Evolutionary conservation across 1,140 invertebrate genomes (phyloP).

Genomic region (Macrosteles quadrilineatus): DNA sequence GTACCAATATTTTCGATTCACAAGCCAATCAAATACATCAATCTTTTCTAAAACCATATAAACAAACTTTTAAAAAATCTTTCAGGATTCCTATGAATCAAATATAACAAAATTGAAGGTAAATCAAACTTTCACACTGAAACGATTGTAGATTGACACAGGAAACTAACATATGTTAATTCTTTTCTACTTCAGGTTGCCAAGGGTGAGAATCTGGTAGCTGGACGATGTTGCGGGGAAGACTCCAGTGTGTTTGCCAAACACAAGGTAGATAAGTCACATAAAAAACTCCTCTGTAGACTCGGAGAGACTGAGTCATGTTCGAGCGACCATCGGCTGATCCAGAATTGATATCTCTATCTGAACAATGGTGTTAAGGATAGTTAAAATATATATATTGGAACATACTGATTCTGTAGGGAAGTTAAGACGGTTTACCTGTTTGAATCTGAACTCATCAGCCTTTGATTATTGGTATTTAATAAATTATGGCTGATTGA

Average conservation of each 20-base stretch:
- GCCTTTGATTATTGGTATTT: background rate
- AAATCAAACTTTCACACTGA: no score
- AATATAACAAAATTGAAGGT: no score
- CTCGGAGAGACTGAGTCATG: slow-evolving; percentile 77
- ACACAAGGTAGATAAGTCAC: slow-evolving; percentile 52
- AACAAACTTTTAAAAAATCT: no score
- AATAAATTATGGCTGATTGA: background rate
- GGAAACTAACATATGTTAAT: no score
- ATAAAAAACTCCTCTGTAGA: slow-evolving; percentile 77
- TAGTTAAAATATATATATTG: no score
- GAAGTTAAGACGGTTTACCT: background rate
- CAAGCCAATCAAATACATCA: no score
- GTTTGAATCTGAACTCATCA: background rate
- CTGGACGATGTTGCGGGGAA: slow-evolving; percentile 10
- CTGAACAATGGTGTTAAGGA: slow-evolving; percentile 43
- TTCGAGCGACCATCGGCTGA: slow-evolving; percentile 62
- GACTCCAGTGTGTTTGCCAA: slow-evolving; percentile 2
- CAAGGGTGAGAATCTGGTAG: no score
- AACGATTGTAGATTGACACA: no score
- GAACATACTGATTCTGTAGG: background rate
- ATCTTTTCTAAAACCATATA: no score
- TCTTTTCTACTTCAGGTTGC: no score
- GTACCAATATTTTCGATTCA: no score
- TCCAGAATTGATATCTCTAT: slow-evolving; percentile 85
- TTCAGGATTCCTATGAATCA: no score